phyloP scores from a whole-genome alignment of 2,888 invertebrate genomes.

The Eristalis arbustorum region DNA sequence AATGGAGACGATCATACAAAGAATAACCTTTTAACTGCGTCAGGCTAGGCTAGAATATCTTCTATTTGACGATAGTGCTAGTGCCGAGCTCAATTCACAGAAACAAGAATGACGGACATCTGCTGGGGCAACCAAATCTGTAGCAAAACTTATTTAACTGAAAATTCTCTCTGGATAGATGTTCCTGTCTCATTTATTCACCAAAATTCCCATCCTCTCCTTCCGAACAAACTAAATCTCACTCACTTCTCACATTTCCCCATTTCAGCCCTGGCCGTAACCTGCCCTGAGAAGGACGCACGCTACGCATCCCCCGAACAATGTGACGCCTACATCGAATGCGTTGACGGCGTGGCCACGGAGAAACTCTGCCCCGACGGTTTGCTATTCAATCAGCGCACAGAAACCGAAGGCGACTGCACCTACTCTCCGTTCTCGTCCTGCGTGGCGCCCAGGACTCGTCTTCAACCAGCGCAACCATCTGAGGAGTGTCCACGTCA shows the following conservation, averaged over 20 bases:
- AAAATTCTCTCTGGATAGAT: no score
- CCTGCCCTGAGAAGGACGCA: constrained; percentile 86
- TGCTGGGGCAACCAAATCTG: no score
- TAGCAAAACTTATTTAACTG: no score
- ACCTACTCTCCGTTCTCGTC: constrained; percentile 90
- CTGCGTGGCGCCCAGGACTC: constrained; percentile 85
- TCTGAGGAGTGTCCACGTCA: constrained; percentile 87
- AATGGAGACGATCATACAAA: no score
- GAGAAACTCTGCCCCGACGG: constrained; percentile 92
- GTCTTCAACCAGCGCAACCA: constrained; percentile 82
- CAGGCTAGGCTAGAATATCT: no score
- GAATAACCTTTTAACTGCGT: no score
- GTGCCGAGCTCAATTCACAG: no score
- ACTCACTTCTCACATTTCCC: neutral
- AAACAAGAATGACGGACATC: no score
- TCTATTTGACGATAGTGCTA: no score
- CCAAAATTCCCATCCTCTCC: no score
- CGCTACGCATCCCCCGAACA: constrained; percentile 85
- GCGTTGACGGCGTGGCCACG: constrained; percentile 85
- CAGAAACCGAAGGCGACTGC: constrained; percentile 84
- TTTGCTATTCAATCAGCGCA: constrained; percentile 85
- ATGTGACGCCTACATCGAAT: constrained; percentile 88
- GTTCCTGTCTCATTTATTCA: no score
- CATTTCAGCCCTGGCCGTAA: constrained; percentile 72
- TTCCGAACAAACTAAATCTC: neutral